Evolutionary conservation across 2,113 vertebrate species (phyloP).

Genomic region (Choloepus hoffmanni): DNA sequence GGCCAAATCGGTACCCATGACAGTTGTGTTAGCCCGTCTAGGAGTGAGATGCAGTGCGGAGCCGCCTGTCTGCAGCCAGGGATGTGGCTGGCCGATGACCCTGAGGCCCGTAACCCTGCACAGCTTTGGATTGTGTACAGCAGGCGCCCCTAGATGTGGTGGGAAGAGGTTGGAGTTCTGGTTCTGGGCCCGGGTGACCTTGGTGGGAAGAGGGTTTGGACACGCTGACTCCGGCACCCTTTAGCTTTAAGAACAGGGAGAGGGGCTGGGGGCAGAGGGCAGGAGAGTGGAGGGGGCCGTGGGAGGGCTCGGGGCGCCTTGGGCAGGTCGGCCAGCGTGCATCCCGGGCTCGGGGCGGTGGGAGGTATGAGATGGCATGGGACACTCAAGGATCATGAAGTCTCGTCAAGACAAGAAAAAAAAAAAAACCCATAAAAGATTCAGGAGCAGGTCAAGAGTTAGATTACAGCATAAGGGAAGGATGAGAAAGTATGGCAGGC

Average conservation of each 20-base stretch:
- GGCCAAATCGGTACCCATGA: not conserved
- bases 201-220: not conserved
- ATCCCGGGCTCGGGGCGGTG: not conserved
- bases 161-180: not conserved
- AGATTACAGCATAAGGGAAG: not conserved
- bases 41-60: not conserved
- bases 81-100: not conserved
- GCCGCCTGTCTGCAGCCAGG: not conserved
- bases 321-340: too few species aligned
- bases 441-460: not conserved
- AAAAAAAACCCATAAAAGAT: constrained; percentile 9
- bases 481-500: not conserved
- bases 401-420: constrained; percentile 56
- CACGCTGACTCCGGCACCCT: not conserved
- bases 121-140: not conserved
- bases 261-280: too few species aligned
- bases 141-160: not conserved
- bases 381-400: not conserved
- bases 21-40: not conserved
- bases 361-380: not conserved
- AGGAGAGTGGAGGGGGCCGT: accelerated
- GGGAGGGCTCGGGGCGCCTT: not conserved
- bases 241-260: not conserved
- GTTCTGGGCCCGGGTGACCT: not conserved
- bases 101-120: not conserved